These are phyloP conservation scores for Trichosurus vulpecula DNA, from an alignment of 2,797 vertebrate species.

Conservation along the genomic window DNA sequence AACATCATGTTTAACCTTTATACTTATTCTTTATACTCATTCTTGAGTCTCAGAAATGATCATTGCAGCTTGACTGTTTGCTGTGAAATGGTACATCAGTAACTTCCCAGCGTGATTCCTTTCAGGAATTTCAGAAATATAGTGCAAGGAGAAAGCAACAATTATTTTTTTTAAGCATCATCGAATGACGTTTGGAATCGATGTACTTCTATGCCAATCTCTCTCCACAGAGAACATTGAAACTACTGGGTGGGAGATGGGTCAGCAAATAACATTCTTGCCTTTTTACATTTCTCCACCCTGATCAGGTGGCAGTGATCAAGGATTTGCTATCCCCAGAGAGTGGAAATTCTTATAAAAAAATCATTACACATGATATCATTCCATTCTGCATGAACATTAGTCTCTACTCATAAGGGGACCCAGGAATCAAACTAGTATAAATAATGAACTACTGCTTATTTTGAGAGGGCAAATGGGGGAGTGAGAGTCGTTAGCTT, in stretches of 20 bases:
- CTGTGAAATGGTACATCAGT: background rate
- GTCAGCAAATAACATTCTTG: conserved; percentile 61
- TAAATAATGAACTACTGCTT: conserved; percentile 84
- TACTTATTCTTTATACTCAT: background rate
- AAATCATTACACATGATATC: conserved; percentile 83
- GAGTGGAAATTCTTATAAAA: conserved; percentile 82
- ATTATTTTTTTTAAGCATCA: conserved; percentile 54
- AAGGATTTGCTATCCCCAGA: conserved; percentile 74
- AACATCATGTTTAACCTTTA: background rate
- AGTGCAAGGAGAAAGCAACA: conserved; percentile 24
- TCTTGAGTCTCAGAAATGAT: conserved; percentile 48
- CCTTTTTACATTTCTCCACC: conserved; percentile 76
- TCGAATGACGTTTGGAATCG: conserved; percentile 48
- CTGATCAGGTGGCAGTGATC: conserved; percentile 78
- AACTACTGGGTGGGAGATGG: background rate
- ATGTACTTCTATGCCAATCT: conserved; percentile 27
- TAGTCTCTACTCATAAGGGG: conserved; percentile 80
- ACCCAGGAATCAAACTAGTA: conserved; percentile 82
- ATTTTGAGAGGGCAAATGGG: conserved; percentile 75
- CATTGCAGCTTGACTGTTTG: background rate
- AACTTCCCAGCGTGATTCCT: conserved; percentile 48
- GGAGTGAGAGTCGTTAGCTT: conserved; percentile 35
- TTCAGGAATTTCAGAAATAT: conserved; percentile 61
- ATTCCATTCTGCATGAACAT: conserved; percentile 81
- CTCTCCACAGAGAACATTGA: background rate